Base-by-base conservation (phyloP, 2,888 invertebrate genomes). In the Zeuzera pyrina region DNA sequence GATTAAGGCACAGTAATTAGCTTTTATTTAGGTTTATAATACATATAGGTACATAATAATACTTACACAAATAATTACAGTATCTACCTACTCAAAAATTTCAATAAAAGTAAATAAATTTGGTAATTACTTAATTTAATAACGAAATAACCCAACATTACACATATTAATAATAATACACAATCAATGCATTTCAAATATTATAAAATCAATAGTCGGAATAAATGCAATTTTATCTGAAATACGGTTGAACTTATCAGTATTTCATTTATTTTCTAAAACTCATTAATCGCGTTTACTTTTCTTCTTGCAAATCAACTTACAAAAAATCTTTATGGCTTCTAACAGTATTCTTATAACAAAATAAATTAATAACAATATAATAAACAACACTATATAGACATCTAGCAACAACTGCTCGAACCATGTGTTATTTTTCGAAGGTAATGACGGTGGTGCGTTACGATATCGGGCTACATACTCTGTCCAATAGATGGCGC, bases 401-500 rank as follows among this genome's bases (percentile, higher is more conserved):
- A 69, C 72, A 66, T 72, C 74, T 71, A 71, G 41, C 31, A 61
- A 58, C 11, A 48, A 19, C 3, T 39, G 44, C 29, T 66, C 53
- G 41, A 65, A 71, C 64, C 64, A 67, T 24, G 62, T 42, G 29
- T 34, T 52, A 8, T 49, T 41, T 38, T 58, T 56, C 1, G 57
- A 43, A 0, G 69, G 68, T 12, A 68, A 34, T 2, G 64, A 42
- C 1, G 62, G 63, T 1, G 73, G 71, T 21, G 63, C 55, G 0
- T 43, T 33, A 15, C 76, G 69, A 43, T 87, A 76, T 25, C 84
- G 72, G 3, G 85, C 85, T 30, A 88, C 86, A 50, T 88, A 87
- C 62, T 89, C 88, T 1, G 87, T 83, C 88, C 88, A 88, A 53
- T 84, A 88, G 51, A 87, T 76, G 48, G 88, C 88, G 44, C 85